These are phyloP conservation scores for Mylabris phalerata DNA, from an alignment of 1,140 invertebrate genomes.

Conservation along the genomic window DNA sequence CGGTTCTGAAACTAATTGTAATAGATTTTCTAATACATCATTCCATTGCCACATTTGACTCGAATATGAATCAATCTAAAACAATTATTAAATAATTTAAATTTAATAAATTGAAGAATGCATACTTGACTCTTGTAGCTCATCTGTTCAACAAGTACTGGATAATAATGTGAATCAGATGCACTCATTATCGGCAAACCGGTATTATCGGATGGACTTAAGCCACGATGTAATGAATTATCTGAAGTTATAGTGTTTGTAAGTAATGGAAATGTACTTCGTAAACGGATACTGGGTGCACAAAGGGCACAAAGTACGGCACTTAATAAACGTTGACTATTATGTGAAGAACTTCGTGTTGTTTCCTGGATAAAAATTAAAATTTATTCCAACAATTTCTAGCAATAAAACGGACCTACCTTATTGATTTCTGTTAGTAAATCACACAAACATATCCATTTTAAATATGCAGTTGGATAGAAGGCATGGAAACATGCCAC, in stretches of 20 bases:
- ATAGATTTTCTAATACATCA: constrained; percentile 74
- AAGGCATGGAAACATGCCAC: constrained; percentile 91
- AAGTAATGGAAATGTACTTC: constrained; percentile 69
- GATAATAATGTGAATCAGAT: constrained; percentile 66
- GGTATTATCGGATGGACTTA: constrained; percentile 64
- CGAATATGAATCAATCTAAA: constrained; percentile 47
- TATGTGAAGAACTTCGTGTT: constrained; percentile 23
- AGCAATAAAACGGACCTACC: constrained; percentile 44
- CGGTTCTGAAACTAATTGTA: constrained; percentile 75
- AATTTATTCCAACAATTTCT: neutral
- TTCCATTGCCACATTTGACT: constrained; percentile 65
- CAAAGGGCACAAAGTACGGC: constrained; percentile 76
- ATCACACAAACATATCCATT: constrained; percentile 89
- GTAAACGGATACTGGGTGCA: constrained; percentile 68
- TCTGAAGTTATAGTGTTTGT: constrained; percentile 45
- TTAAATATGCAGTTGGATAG: constrained; percentile 87
- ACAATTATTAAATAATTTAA: constrained; percentile 5
- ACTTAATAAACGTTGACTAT: constrained; percentile 65
- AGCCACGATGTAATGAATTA: constrained; percentile 48
- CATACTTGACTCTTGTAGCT: constrained; percentile 62
- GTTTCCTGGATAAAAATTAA: constrained; percentile 27
- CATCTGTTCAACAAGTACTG: constrained; percentile 76
- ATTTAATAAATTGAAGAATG: neutral
- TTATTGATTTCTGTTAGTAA: constrained; percentile 72
- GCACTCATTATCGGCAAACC: constrained; percentile 63